These are phyloP conservation scores for Sorex fumeus DNA, from an alignment of 2,113 vertebrate genomes.

Conservation along the genomic window DNA sequence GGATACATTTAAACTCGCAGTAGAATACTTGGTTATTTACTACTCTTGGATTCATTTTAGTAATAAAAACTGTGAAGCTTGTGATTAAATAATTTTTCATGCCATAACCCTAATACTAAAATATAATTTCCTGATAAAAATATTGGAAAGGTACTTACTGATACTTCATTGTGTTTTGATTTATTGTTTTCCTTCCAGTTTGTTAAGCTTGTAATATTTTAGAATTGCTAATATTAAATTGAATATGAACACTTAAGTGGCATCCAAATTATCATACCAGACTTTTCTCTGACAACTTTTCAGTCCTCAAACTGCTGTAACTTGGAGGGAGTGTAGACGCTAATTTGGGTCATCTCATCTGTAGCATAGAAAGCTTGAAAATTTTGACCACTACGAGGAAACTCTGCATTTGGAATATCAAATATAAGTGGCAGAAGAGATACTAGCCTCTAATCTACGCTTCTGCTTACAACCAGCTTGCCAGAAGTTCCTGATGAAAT, in stretches of 20 bases:
- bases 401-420: neutral
- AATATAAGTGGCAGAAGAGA: neutral
- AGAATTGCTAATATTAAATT: conserved; percentile 41
- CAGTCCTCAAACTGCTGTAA: neutral
- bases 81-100: conserved; percentile 75
- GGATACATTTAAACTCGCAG: conserved; percentile 66
- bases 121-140: conserved; percentile 58
- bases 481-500: conserved; percentile 41
- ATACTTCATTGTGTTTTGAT: conserved; percentile 38
- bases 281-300: conserved; percentile 10
- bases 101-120: conserved; percentile 24
- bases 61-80: conserved; percentile 60
- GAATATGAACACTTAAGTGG: conserved; percentile 50
- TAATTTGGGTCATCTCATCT: neutral
- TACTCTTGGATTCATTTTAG: conserved; percentile 62
- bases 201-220: conserved; percentile 16
- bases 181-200: conserved; percentile 38
- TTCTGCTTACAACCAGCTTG: neutral
- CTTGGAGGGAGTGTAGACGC: neutral
- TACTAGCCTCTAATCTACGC: neutral
- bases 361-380: neutral
- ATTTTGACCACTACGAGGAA: neutral
- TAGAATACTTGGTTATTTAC: conserved; percentile 66
- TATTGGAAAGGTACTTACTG: conserved; percentile 60
- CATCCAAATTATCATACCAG: neutral